phyloP scores from a whole-genome alignment of 1,140 invertebrate species.

The Wiebesia pumilae region DNA sequence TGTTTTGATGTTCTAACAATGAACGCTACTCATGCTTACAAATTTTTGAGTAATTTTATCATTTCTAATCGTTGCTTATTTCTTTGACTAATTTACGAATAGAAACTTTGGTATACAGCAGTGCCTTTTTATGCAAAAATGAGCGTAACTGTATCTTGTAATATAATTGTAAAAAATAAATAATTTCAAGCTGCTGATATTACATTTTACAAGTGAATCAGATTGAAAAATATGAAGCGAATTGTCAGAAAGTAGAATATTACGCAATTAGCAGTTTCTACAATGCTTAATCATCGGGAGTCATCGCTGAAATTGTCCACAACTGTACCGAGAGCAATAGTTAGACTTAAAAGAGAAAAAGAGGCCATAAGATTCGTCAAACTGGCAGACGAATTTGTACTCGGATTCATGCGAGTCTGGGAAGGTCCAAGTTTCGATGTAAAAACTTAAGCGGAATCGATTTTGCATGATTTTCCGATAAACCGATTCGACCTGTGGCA shows the following conservation, averaged over 20 bases:
- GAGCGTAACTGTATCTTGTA: background rate
- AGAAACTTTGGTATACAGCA: background rate
- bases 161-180: background rate
- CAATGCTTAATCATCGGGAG: background rate
- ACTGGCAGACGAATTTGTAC: background rate
- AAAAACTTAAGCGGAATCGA: background rate
- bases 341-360: background rate
- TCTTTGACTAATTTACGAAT: background rate
- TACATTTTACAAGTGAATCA: background rate
- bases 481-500: background rate
- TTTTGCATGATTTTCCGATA: background rate
- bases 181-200: background rate
- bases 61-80: no score
- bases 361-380: background rate
- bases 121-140: background rate
- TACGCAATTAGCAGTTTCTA: background rate
- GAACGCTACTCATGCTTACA: background rate
- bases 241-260: background rate
- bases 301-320: background rate
- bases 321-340: background rate
- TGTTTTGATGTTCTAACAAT: background rate
- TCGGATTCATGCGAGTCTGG: background rate
- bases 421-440: background rate
- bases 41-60: no score
- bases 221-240: background rate